phyloP scores from a whole-genome alignment of 2,888 invertebrate species.

The Clusia tigrina region DNA sequence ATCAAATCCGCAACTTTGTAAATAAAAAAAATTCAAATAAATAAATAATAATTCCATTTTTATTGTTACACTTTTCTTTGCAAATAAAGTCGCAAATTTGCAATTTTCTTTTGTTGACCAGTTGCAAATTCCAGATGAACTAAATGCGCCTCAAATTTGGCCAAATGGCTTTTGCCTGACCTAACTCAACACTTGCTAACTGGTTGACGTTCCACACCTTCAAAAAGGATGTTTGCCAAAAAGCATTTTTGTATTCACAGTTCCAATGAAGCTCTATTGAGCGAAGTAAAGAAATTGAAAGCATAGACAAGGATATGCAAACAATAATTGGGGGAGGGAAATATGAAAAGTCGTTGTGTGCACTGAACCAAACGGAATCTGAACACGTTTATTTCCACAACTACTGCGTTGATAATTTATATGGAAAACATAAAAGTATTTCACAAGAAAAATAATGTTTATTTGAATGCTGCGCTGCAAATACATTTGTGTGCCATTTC shows the following conservation, averaged over 20 bases:
- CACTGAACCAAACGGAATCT: slow-evolving; percentile 37
- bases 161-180: background rate
- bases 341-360: slow-evolving; percentile 26
- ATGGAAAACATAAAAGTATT: background rate
- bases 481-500: background rate
- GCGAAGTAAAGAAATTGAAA: background rate
- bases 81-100: background rate
- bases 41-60: background rate
- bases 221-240: background rate
- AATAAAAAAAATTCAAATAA: background rate
- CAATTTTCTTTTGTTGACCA: too few relatives aligned
- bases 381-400: background rate
- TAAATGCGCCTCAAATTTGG: background rate
- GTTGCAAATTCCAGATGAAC: background rate
- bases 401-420: background rate
- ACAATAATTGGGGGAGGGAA: too few relatives aligned
- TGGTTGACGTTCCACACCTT: background rate
- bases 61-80: background rate
- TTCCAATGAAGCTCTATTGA: background rate
- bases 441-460: background rate
- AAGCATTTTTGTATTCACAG: background rate
- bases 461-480: too few relatives aligned
- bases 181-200: background rate
- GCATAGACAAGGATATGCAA: slow-evolving; percentile 5
- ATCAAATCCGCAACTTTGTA: too few relatives aligned